Percentiles rank a stretch among this genome's conserved stretches.
phyloP scores from a whole-genome alignment of 2,888 invertebrate species.

The Drosophila falleni region DNA sequence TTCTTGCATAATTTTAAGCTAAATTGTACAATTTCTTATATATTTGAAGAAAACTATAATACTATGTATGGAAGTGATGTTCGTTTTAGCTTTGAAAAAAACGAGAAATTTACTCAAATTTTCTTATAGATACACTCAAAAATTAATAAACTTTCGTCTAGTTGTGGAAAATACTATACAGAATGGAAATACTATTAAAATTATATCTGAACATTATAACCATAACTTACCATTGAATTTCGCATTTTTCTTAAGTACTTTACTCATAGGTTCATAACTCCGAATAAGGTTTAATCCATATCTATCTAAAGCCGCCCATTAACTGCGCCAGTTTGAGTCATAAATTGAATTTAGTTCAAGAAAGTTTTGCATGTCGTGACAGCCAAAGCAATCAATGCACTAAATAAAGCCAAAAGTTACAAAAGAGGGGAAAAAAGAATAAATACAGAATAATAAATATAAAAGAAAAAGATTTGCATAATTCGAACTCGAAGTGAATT shows the following conservation, averaged over 20 bases:
- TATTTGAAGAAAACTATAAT: too few species aligned
- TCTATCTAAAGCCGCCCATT: neutral
- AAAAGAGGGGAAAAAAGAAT: neutral
- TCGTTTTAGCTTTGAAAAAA: too few species aligned
- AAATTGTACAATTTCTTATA: too few species aligned
- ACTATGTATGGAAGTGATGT: too few species aligned
- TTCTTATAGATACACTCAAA: too few species aligned
- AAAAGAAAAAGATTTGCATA: constrained; percentile 27
- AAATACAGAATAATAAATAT: neutral
- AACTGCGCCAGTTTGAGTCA: neutral
- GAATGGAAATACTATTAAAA: too few species aligned
- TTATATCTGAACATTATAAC: too few species aligned
- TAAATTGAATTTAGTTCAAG: neutral
- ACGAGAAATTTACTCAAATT: too few species aligned
- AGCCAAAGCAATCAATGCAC: neutral
- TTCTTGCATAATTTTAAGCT: too few species aligned
- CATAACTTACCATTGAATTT: neutral
- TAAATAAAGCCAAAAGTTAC: constrained; percentile 2
- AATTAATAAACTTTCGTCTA: too few species aligned
- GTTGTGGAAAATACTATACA: too few species aligned
- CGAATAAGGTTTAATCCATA: neutral
- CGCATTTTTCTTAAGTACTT: neutral
- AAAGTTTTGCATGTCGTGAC: constrained; percentile 20
- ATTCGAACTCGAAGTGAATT: constrained; percentile 70
- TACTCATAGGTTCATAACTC: neutral